Evolutionary conservation across 2,797 vertebrate species (phyloP).

Genomic region (Atherinosoma microstoma): DNA sequence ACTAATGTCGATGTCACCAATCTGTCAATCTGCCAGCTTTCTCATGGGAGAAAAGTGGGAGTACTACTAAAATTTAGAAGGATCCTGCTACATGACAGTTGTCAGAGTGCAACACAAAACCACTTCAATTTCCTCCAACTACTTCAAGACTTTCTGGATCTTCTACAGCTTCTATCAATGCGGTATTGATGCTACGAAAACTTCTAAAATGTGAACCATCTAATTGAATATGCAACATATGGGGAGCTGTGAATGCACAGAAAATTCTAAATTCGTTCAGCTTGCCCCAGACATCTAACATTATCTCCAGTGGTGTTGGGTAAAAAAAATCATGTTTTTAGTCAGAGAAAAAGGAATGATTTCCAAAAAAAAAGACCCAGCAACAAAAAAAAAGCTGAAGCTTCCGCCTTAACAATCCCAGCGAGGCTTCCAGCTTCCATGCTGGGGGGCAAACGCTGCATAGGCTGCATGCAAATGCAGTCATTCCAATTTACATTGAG

Average conservation of each 20-base stretch:
- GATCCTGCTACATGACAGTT: conserved; percentile 53
- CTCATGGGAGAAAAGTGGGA: conserved; percentile 58
- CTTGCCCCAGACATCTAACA: conserved; percentile 34
- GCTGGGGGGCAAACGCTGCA: conserved; percentile 42
- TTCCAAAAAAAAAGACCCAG: conserved; percentile 24
- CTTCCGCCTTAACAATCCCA: conserved; percentile 64
- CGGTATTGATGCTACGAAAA: not conserved
- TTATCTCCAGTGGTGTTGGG: conserved; percentile 42
- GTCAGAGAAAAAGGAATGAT: conserved; percentile 46
- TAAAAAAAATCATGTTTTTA: conserved; percentile 38
- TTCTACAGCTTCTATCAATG: conserved; percentile 36
- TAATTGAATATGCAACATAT: conserved; percentile 21
- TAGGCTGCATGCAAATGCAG: conserved; percentile 73
- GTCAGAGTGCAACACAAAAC: conserved; percentile 46
- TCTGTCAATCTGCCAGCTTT: conserved; percentile 73
- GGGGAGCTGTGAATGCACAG: conserved; percentile 1
- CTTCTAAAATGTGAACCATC: conserved; percentile 30
- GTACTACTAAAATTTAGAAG: conserved; percentile 41
- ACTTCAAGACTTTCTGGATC: conserved; percentile 17
- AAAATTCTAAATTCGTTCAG: conserved; percentile 38
- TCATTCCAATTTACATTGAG: conserved; percentile 58
- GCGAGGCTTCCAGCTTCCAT: conserved; percentile 40
- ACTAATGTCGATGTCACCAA: conserved; percentile 77
- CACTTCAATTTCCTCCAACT: conserved; percentile 33
- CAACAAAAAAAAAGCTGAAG: conserved; percentile 56